Conservation (phyloP, 2,888 invertebrate species). For the Ctena decussata region DNA sequence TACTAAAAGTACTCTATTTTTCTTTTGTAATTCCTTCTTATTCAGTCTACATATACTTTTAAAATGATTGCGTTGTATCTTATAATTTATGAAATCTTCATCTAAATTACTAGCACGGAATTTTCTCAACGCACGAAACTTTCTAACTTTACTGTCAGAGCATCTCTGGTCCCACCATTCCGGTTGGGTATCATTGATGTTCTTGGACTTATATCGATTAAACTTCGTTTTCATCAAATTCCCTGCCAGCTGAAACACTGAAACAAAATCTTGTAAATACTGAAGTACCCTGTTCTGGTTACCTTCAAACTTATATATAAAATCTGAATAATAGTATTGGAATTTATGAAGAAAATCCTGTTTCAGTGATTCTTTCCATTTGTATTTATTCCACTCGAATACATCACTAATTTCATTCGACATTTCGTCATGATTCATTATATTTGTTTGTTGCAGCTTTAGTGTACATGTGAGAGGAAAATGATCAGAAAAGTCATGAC, state of each 20-base stretch:
- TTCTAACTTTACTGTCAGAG: background rate
- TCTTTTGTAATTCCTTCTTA: background rate
- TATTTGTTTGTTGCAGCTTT: background rate
- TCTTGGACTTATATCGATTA: too few relatives aligned
- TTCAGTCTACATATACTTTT: background rate
- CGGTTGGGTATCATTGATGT: background rate
- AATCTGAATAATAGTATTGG: background rate
- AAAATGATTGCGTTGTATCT: background rate
- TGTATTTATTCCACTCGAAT: background rate
- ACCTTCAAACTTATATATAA: background rate
- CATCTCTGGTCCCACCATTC: background rate
- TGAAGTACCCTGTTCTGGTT: background rate
- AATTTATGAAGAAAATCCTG: background rate
- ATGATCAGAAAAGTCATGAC: slow-evolving; percentile 28
- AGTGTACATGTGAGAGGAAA: slow-evolving; percentile 22
- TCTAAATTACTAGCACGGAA: background rate
- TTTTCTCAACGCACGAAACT: background rate
- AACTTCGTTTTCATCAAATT: background rate
- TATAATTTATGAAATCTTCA: background rate
- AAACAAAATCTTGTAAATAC: background rate
- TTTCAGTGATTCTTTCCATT: background rate
- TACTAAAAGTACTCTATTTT: background rate
- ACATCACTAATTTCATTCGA: background rate
- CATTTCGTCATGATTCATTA: background rate
- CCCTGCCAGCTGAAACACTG: background rate